Conservation (phyloP, 2,113 vertebrate genomes). For the Lepus europaeus region DNA sequence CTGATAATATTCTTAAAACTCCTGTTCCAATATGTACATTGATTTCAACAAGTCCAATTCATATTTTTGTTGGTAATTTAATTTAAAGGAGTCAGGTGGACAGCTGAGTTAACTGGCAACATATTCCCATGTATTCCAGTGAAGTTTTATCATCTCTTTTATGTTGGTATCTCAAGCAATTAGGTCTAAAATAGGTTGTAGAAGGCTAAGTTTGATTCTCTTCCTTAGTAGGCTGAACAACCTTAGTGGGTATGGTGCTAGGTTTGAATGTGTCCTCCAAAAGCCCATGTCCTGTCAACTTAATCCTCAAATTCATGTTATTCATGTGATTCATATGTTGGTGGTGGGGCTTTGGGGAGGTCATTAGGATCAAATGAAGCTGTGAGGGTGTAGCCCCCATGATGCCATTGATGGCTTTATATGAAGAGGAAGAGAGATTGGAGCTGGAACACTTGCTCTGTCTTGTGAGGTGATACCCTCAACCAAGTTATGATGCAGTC, state of each 20-base stretch:
- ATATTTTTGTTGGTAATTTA: not conserved
- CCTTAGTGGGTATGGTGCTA: not conserved
- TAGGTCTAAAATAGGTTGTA: not conserved
- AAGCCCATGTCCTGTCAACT: not conserved
- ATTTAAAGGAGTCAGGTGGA: not conserved
- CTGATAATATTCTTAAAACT: conserved; percentile 50
- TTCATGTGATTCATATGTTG: not conserved
- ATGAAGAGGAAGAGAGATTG: not conserved
- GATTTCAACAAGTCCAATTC: conserved; percentile 43
- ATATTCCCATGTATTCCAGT: conserved; percentile 24
- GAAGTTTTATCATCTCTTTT: not conserved
- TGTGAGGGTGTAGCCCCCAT: not conserved
- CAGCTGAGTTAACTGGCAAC: not conserved
- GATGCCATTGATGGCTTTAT: not conserved
- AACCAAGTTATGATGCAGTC: not conserved
- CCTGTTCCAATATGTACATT: not conserved
- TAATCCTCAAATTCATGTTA: not conserved
- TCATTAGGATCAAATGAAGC: not conserved
- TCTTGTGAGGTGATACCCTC: not conserved
- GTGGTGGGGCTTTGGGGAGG: not conserved
- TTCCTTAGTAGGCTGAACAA: not conserved
- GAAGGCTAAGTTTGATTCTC: not conserved
- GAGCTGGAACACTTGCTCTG: not conserved
- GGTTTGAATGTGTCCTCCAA: not conserved
- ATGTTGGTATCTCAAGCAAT: not conserved